Base-by-base conservation (phyloP, 2,888 invertebrate genomes). In the Tryphoninae sp. region DNA sequence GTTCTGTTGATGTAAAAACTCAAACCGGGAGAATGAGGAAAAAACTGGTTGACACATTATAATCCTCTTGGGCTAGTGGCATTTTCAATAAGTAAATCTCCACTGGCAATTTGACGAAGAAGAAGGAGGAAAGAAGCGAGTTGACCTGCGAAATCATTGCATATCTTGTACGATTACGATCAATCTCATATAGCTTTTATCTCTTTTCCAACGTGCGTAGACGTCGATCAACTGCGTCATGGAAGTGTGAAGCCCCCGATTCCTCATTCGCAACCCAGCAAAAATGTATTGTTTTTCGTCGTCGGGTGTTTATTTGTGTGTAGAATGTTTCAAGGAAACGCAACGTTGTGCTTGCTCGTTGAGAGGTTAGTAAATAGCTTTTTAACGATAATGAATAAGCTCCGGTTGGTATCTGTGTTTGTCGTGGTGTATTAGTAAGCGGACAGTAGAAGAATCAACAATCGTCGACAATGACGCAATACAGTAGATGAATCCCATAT, bases 311-410 rank as follows among this genome's bases (percentile, higher is more conserved):
- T 40, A n/a, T 33, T 16, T 26, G 45, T 19, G 45, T 68, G 13
- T 40, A 33, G 51, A 22, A 61, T 22, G 11, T 40, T 53, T 51
- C 19, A 19, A 11, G 9, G 53, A 62, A 64, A 76, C 59, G 61
- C 40, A 22, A 33, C 53, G 53, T 23, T 13, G 64, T 76, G 61
- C 76, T 80, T 61, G 26, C 59, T 76, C 67, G 40, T 71, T 42
- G 71, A 76, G 19, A 53, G 67, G 71, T 65, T 58, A 4, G 49
- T 61, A 76, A 76, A 75, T 71, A 59, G 55, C 33, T 45, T 49
- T 42, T 19, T 13, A 67, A 76, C 71, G 80, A 80, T 76, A 80
- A 80, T 67, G 71, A 76, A 76, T 80, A 80, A 80, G 76, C 67
- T 22, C 76, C 65, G 51, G 26, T 22, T 26, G 11, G 62, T 9